Evolutionary conservation across 1,140 invertebrate species (phyloP).

Genomic region (Pissodes strobi): DNA sequence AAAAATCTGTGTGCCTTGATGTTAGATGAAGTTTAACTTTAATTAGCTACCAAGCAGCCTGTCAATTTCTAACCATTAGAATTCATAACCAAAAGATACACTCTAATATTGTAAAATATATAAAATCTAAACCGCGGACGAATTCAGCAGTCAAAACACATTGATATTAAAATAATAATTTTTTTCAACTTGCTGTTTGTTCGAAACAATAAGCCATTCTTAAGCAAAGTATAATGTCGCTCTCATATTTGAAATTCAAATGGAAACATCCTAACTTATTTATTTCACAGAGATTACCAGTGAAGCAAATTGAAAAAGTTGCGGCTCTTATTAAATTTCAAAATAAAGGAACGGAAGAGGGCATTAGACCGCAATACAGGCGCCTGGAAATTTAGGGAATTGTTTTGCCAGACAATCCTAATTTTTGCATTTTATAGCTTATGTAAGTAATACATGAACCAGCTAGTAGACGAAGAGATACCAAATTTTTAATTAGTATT

Average conservation of each 20-base stretch:
- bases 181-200: background rate
- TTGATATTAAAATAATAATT: background rate
- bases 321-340: slow-evolving; percentile 20
- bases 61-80: too few relatives aligned
- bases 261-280: slow-evolving; percentile 17
- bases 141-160: too few relatives aligned
- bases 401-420: background rate
- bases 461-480: too few relatives aligned
- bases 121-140: too few relatives aligned
- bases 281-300: slow-evolving; percentile 15
- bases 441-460: too few relatives aligned
- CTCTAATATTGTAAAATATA: too few relatives aligned
- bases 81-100: too few relatives aligned
- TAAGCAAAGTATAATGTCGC: slow-evolving; percentile 3
- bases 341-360: slow-evolving; percentile 11
- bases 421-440: too few relatives aligned
- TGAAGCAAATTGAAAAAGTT: slow-evolving; percentile 21
- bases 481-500: too few relatives aligned
- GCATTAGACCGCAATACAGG: slow-evolving; percentile 18
- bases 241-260: slow-evolving; percentile 21
- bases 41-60: too few relatives aligned
- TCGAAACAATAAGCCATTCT: slow-evolving; percentile 5
- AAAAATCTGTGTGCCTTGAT: too few relatives aligned
- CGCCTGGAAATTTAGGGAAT: slow-evolving; percentile 3
- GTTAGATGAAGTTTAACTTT: too few relatives aligned